Evolutionary conservation across 2,113 vertebrate species (phyloP), one percentile per base, ranked within the genome.

Genomic region (Chaenogobius annularis): DNA sequence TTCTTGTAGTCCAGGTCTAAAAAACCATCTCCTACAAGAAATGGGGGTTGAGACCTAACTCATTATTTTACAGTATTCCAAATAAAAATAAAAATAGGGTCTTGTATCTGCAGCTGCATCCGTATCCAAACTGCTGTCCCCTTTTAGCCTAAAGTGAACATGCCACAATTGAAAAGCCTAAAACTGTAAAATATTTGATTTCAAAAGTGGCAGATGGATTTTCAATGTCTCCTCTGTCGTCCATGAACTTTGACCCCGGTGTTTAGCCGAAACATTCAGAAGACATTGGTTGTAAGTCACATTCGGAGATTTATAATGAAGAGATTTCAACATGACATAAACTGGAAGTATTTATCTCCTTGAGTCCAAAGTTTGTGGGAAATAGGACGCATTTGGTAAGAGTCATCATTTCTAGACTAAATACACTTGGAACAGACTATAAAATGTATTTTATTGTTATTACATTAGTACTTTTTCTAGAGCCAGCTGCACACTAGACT

Each of bases 321-420:
- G 61, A 63, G 17, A 40, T 63, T 63, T 63, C 61, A 63, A 63
- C 61, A 63, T 63, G 61, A n/a, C 61, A 40, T 19, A 10, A 37
- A 63, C 61, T 40, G 35, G 61, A 63, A 63, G 61, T 63, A 43
- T 63, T 63, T 63, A 12, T 43, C 35, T 63, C 61, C 31, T 40
- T 40, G 9, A 43, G 61, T 40, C 61, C 11, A 63, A 62, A 12
- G 61, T 43, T 63, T 63, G 35, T 62, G 61, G 61, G 61, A 63
- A 63, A 35, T 58, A 9, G 26, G 17, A 40, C 11, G 19, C 35
- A 2, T 8, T 35, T 35, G 26, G 13, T 19, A 9, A 17, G 54
- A 55, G 26, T 61, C 58, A 61, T 61, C 26, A 17, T 35, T 35
- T 23, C 22, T 23, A 7, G 22, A 14, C 22, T 58, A 58, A 58